A percentile compares a stretch with the other conserved stretches of the same genome.
Conservation (phyloP, 2,797 vertebrate genomes). For the Uromys caudimaculatus region DNA sequence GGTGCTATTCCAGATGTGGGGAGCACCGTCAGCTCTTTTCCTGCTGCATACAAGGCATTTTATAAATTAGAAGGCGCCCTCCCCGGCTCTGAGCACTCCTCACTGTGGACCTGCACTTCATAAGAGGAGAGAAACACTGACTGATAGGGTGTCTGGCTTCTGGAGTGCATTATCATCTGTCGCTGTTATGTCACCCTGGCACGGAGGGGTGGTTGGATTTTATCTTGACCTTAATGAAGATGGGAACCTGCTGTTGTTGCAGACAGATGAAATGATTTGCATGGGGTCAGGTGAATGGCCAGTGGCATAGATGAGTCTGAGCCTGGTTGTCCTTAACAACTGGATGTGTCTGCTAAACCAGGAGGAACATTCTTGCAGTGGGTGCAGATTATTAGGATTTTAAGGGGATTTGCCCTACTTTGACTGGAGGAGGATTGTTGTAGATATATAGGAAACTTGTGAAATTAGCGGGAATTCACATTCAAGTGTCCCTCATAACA, state of each 20-base stretch:
- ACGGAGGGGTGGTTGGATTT: conserved; percentile 13
- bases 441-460: conserved; percentile 9
- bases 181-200: conserved; percentile 17
- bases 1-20: conserved; percentile 47
- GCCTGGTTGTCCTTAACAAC: conserved; percentile 54
- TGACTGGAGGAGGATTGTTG: background rate
- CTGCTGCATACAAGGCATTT: background rate
- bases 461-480: background rate
- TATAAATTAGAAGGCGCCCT: background rate
- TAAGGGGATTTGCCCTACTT: background rate
- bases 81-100: background rate
- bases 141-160: background rate
- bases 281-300: conserved; percentile 31
- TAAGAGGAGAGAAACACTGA: background rate
- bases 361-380: conserved; percentile 37
- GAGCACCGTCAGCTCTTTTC: background rate
- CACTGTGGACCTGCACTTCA: background rate
- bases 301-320: conserved; percentile 7
- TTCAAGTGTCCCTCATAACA: background rate
- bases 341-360: conserved; percentile 21
- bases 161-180: background rate
- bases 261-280: conserved; percentile 56
- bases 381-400: background rate
- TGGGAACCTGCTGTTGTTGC: background rate
- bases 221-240: conserved; percentile 11